Base-by-base conservation (phyloP, 2,888 invertebrate genomes). In the Catonia carolina region DNA sequence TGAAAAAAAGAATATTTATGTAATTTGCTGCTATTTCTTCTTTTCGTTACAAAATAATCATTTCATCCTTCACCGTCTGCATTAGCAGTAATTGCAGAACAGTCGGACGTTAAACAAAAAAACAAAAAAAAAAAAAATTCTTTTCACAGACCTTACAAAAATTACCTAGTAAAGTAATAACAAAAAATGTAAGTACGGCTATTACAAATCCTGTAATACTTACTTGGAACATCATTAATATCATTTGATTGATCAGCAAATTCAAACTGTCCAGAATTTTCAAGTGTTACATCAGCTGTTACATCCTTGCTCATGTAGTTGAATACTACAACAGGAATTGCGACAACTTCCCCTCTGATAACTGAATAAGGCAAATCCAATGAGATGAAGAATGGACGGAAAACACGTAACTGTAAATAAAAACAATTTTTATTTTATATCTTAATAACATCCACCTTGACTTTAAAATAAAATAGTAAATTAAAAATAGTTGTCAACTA, bases 321-420 rank as follows among this genome's bases (percentile, higher is more conserved):
- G 72, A 89, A 91, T 7, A 97, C 82, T 2, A 90, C 85, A 10
- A 91, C 84, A 47, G 95, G 88, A 53, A 95, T 80, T 0, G 92
- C 86, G 54, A 98, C 79, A 7, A 89, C 85, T 77, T 99, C 99
- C 20, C 94, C 95, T 61, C 85, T 80, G 65, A 91, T 86, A 12
- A 98, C 83, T 0, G 89, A 85, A 66, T 89, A 87, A 0, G 98
- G 98, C 49, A 97, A 74, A 69, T 94, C 89, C 7, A 93, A 78
- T 7, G 85, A 83, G 41, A 96, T 82, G 63, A 89, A 89, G 70
- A 98, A 90, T 8, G 86, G 85, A 64, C 87, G 83, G 72, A 88
- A 86, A 1, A 92, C 89, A 75, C 83, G 80, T 52, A 83, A 74
- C 81, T 74, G 73, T 10, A 60, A 57, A 35, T 15, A 15, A 41